phyloP scores from a whole-genome alignment of 2,113 vertebrate genomes.

The Daubentonia madagascariensis region DNA sequence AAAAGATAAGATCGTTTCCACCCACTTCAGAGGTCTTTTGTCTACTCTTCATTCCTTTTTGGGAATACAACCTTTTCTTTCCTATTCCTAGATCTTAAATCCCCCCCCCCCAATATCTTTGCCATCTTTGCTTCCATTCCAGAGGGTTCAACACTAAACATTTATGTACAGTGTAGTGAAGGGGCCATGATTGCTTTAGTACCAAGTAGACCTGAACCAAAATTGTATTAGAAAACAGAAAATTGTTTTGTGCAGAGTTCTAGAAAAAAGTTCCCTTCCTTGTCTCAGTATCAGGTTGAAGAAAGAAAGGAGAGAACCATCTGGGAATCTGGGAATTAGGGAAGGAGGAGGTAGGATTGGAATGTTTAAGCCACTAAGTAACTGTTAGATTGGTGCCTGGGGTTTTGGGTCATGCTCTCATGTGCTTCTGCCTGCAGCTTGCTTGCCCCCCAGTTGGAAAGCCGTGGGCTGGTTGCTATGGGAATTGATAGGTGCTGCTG shows the following conservation, averaged over 20 bases:
- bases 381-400: not conserved
- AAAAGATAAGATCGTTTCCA: not conserved
- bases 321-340: not conserved
- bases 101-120: not conserved
- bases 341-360: not conserved
- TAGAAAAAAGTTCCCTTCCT: not conserved
- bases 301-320: not conserved
- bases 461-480: conserved; percentile 74
- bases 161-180: not conserved
- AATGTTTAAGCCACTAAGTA: not conserved
- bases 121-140: not conserved
- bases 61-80: not conserved
- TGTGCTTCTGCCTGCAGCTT: not conserved
- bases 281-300: not conserved
- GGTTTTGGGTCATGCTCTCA: not conserved
- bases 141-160: not conserved
- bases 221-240: conserved; percentile 2
- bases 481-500: conserved; percentile 71
- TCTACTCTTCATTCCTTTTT: not conserved
- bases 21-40: not conserved
- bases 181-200: not conserved
- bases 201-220: not conserved
- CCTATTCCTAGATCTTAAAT: not conserved
- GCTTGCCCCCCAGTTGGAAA: conserved; percentile 13
- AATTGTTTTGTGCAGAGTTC: not conserved